A percentile compares a stretch with the other conserved stretches of the same genome.
phyloP scores from a whole-genome alignment of 2,888 invertebrate species.

The Aleiodes testaceus region DNA sequence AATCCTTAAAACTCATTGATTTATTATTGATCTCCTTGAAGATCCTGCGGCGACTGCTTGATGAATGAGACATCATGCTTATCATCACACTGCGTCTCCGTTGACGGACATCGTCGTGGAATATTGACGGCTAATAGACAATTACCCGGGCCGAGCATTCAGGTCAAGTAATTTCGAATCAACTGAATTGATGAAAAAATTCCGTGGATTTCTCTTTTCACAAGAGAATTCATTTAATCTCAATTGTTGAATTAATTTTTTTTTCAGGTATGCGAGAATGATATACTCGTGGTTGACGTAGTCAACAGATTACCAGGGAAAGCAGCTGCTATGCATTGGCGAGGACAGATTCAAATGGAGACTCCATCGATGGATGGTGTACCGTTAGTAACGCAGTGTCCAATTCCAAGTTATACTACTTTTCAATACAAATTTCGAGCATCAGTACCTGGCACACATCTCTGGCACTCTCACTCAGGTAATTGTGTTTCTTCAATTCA shows the following conservation, averaged over 20 bases:
- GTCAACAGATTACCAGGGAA: constrained; percentile 81
- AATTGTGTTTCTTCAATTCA: no score
- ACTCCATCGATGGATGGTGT: constrained; percentile 86
- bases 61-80: constrained; percentile 77
- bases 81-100: constrained; percentile 78
- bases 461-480: constrained; percentile 80
- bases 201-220: neutral
- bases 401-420: constrained; percentile 79
- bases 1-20: no score
- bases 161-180: constrained; percentile 65
- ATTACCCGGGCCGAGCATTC: constrained; percentile 81
- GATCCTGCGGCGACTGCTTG: constrained; percentile 81
- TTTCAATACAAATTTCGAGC: constrained; percentile 84
- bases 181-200: constrained; percentile 22
- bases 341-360: constrained; percentile 78
- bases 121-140: constrained; percentile 81
- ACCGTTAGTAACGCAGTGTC: constrained; percentile 85
- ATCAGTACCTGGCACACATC: constrained; percentile 80
- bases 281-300: constrained; percentile 83
- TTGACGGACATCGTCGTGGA: constrained; percentile 78
- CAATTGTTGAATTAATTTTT: constrained; percentile 14
- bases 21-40: constrained; percentile 57
- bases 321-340: constrained; percentile 84
- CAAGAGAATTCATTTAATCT: neutral
- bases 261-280: constrained; percentile 81